Base-by-base conservation (phyloP, 2,113 vertebrate genomes). In the Rhizomys pruinosus region DNA sequence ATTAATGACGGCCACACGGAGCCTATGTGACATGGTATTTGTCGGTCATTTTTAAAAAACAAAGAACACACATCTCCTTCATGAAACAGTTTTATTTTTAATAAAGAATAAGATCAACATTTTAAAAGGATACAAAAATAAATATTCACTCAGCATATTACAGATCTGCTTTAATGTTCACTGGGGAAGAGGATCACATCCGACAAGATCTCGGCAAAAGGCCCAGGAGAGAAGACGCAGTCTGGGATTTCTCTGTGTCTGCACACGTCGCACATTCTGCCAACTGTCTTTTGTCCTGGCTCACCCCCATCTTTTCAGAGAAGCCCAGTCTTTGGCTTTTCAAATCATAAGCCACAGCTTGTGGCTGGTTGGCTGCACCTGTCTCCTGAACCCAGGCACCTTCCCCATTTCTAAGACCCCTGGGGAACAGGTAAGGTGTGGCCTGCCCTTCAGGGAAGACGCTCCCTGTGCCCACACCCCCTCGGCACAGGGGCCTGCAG, bases 51-150 rank as follows among this genome's bases (percentile, higher is more conserved):
- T 66, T 42, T 20, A 7, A 84, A 64, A 32, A 47, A 15, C n/a
- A 84, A 84, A 4, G 19, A 68, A 23, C 2, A 63, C 6, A 37
- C 27, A 13, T 8, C 15, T 66, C 47, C 73, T 94, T 96, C 98
- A 84, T 79, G 97, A 98, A 12, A 97, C 52, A 97, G 93, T 63
- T 98, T 98, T 98, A 98, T 96, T 98, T n/a, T 61, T 95, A 82
- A 87, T 90, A 96, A 90, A 95, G 95, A 77, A 81, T 90, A 80
- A 74, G 25, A 90, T 93, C 64, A n/a, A 89, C 77, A 90, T 86
- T 84, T 96, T 22, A 78, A 63, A 77, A 64, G 82, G 78, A 79
- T 91, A 96, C 52, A 97, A 96, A 97, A 98, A 98, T 98, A 98
- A 98, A 98, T 98, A 98, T 85, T 94, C 86, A 96, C 84, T 92